These are phyloP conservation scores for Athene noctua DNA, from an alignment of 2,113 vertebrate genomes.

Conservation along the genomic window DNA sequence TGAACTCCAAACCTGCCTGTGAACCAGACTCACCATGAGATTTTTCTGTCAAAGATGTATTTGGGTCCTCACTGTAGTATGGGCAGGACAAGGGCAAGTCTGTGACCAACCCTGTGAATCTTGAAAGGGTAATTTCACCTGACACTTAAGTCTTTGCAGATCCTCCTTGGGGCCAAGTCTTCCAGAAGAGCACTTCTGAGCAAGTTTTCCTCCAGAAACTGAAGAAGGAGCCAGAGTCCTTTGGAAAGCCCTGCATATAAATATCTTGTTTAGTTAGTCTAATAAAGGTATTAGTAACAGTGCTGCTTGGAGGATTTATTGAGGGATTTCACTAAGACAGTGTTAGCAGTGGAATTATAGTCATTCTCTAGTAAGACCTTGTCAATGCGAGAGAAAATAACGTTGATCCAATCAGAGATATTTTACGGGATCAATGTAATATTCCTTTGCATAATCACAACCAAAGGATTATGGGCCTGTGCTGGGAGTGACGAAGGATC, in stretches of 20 bases:
- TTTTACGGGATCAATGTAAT: conserved; percentile 68
- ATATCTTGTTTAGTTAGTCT: conserved; percentile 72
- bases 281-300: conserved; percentile 68
- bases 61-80: neutral
- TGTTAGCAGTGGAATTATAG: conserved; percentile 70
- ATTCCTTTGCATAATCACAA: conserved; percentile 59
- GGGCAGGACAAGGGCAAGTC: neutral
- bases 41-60: neutral
- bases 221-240: conserved; percentile 3
- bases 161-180: neutral
- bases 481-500: conserved; percentile 32
- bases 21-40: accelerated
- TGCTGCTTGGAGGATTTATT: conserved; percentile 76
- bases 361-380: conserved; percentile 65
- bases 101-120: neutral
- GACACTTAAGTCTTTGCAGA: neutral
- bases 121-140: neutral
- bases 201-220: conserved; percentile 4
- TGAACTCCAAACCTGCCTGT: neutral
- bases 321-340: conserved; percentile 73
- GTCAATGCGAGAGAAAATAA: conserved; percentile 63
- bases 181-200: neutral
- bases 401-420: conserved; percentile 71
- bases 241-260: conserved; percentile 54
- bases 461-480: conserved; percentile 42